Conservation (phyloP, 64 coral and sea anemone genomes). For the Pachyseris speciosa region DNA sequence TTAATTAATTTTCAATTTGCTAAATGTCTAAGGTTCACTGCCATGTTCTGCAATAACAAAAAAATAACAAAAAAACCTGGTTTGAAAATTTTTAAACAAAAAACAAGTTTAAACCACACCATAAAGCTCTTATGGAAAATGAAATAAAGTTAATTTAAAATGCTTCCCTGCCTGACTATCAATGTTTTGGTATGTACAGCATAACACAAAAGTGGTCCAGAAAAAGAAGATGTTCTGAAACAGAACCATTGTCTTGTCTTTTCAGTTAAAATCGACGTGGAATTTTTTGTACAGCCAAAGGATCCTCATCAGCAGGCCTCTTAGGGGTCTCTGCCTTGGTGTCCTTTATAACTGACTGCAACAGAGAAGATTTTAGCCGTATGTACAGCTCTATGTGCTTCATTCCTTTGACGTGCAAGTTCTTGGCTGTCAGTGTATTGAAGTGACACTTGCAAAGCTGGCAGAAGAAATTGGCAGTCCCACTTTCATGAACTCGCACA, state of each 20-base stretch:
- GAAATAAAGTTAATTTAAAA: too few relatives aligned
- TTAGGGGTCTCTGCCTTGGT: neutral
- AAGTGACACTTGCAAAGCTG: constrained; percentile 87
- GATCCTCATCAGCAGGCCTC: neutral
- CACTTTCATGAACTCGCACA: constrained; percentile 41
- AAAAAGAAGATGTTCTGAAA: too few relatives aligned
- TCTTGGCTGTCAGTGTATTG: constrained; percentile 81
- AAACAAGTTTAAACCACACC: too few relatives aligned
- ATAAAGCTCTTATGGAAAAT: too few relatives aligned
- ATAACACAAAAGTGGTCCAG: too few relatives aligned
- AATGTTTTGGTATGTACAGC: too few relatives aligned
- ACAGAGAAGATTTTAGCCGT: constrained; percentile 72
- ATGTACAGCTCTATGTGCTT: constrained; percentile 91
- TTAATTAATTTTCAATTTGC: too few relatives aligned
- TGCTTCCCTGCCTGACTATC: too few relatives aligned
- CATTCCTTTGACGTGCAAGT: constrained; percentile 87
- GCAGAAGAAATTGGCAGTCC: constrained; percentile 74
- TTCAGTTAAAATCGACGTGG: neutral
- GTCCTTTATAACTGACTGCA: constrained; percentile 64
- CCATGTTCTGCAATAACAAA: too few relatives aligned
- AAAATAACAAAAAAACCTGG: too few relatives aligned
- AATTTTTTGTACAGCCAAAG: neutral
- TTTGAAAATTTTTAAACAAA: too few relatives aligned
- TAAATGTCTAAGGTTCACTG: too few relatives aligned
- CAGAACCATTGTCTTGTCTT: neutral